These are phyloP conservation scores for Aleiodes sp. DNA, from an alignment of 1,140 invertebrate species.

Conservation along the genomic window DNA sequence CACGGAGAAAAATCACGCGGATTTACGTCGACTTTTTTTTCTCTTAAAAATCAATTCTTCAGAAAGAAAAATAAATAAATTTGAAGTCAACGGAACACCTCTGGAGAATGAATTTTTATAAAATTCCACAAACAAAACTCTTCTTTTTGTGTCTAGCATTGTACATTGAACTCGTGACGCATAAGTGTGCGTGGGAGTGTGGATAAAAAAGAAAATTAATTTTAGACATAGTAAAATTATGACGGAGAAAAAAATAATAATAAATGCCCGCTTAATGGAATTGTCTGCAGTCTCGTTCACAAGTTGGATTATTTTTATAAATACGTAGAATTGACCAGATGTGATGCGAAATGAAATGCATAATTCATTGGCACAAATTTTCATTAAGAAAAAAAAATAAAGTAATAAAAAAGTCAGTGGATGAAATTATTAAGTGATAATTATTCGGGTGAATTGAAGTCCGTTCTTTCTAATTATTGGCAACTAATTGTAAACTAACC, in stretches of 20 bases:
- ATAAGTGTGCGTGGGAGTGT: not conserved
- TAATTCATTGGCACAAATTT: not conserved
- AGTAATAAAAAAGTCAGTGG: no score
- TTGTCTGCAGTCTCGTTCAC: not conserved
- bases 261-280: not conserved
- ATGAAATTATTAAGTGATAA: no score
- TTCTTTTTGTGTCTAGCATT: not conserved
- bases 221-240: conserved; percentile 1
- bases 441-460: no score
- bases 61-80: no score
- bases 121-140: not conserved
- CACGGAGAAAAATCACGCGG: no score
- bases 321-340: not conserved
- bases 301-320: not conserved
- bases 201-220: not conserved
- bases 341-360: not conserved
- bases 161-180: conserved; percentile 2
- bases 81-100: not conserved
- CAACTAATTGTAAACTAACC: no score
- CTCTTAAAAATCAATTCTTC: no score
- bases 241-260: not conserved
- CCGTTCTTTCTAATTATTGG: no score
- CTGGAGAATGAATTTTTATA: not conserved
- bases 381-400: no score
- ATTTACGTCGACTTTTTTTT: no score